These are phyloP conservation scores for Strongylocentrotus purpuratus DNA, from an alignment of 35 echinoderm and acorn worm species.

Conservation along the genomic window DNA sequence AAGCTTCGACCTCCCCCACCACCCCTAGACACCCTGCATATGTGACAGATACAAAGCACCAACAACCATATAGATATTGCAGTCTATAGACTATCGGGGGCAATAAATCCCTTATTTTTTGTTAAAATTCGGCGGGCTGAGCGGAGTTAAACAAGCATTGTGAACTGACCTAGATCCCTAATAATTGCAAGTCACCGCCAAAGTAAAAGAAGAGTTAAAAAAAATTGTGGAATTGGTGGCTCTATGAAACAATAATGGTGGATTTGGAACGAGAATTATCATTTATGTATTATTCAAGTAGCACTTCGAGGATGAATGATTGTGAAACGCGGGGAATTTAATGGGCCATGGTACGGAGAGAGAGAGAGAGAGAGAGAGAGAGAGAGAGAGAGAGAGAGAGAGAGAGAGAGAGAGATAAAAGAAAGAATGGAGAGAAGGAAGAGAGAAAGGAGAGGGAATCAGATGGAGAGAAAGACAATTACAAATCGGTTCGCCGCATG, in stretches of 20 bases:
- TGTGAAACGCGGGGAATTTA: neutral
- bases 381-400: neutral
- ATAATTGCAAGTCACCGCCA: neutral
- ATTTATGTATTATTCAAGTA: conserved; percentile 14
- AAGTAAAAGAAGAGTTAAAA: neutral
- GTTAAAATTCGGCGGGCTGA: no score
- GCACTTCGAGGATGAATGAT: neutral
- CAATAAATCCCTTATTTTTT: neutral
- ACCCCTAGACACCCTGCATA: no score
- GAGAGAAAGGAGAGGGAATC: neutral
- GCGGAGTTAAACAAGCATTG: neutral
- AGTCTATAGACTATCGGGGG: neutral
- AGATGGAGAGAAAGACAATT: neutral
- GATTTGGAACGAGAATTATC: neutral
- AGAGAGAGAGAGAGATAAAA: neutral
- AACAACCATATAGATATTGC: neutral
- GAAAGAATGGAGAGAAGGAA: neutral
- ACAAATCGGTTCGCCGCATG: neutral
- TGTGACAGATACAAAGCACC: no score
- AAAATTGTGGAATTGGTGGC: neutral
- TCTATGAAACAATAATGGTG: neutral
- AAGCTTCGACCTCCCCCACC: no score
- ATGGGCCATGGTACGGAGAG: neutral
- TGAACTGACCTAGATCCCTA: neutral
- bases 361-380: neutral